Evolutionary conservation across 2,888 invertebrate genomes (phyloP), one percentile per base, ranked within the genome.

Genomic region (Eupithecia centaureata): DNA sequence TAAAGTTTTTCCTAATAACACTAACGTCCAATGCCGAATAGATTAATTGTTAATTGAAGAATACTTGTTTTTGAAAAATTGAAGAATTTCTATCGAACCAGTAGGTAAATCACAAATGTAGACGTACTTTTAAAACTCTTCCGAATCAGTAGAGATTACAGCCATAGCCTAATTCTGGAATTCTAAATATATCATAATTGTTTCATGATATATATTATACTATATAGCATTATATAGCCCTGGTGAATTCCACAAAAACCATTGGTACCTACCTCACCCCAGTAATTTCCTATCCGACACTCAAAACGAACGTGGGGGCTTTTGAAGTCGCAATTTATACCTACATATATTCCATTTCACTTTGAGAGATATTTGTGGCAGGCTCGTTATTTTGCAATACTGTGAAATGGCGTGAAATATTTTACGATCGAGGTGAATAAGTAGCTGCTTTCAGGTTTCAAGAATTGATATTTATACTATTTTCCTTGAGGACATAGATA

Each of bases 281-380:
- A 35, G 64, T 65, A 63, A 67, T 69, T 73, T 73, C 67, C 71
- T 61, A 47, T 42, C 63, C 67, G 73, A 57, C 71, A 69, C 57
- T 71, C 71, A 67, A 65, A 65, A 54, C 67, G 68, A 70, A 60
- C 38, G 61, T 47, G 47, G 68, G 52, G 68, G 58, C 68, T 61
- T 61, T 67, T 70, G 13, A 67, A 52, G 47, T 62, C 63, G 62
- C 64, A 67, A 56, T 70, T 63, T 51, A 33, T 56, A 51, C 52
- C 33, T 57, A 33, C 32, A 47, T 33, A 15, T 60, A 60, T 67
- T 60, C 58, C 22, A 63, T 56, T 63, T 38, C n/a, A 56, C 56
- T 56, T 56, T 63, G 38, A 56, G 54, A 5, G 56, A 56, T 63
- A 38, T 38, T 56, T 54, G 61, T 32, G 51, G 51, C 32, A 18